Conservation (phyloP, 2,888 invertebrate genomes). For the Embidobia sp. region DNA sequence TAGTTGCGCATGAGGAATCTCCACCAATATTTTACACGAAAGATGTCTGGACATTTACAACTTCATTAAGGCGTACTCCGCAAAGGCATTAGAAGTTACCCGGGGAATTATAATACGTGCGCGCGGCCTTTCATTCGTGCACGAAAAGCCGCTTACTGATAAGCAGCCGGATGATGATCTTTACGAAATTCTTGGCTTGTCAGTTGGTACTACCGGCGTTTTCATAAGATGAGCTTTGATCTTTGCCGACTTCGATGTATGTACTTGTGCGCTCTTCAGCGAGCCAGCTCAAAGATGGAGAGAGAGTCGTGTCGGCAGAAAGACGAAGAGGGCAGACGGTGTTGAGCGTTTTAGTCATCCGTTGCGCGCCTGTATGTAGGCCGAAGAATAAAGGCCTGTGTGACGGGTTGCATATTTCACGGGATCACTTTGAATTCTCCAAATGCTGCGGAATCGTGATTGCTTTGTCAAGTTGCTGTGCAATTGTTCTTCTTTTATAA, state of each 20-base stretch:
- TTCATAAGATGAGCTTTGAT: constrained; percentile 77
- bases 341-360: constrained; percentile 36
- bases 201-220: constrained; percentile 79
- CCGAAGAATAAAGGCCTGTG: constrained; percentile 49
- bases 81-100: constrained; percentile 56
- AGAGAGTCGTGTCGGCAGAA: constrained; percentile 17
- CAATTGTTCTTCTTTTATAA: background rate
- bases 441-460: background rate
- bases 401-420: constrained; percentile 58
- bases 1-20: constrained; percentile 31
- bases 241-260: constrained; percentile 77
- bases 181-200: constrained; percentile 79
- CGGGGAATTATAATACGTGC: constrained; percentile 41
- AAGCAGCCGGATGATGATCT: constrained; percentile 78
- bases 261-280: constrained; percentile 73
- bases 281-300: constrained; percentile 63
- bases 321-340: constrained; percentile 45
- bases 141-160: constrained; percentile 73
- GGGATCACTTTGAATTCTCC: no score
- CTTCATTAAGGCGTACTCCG: constrained; percentile 52
- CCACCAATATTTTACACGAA: constrained; percentile 45
- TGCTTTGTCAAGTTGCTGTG: no score
- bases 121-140: constrained; percentile 58
- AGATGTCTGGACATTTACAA: constrained; percentile 54
- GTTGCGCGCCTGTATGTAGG: constrained; percentile 39